Evolutionary conservation across 2,888 invertebrate species (phyloP), one percentile per base, ranked within the genome.

Genomic region (Napeogenes inachia): DNA sequence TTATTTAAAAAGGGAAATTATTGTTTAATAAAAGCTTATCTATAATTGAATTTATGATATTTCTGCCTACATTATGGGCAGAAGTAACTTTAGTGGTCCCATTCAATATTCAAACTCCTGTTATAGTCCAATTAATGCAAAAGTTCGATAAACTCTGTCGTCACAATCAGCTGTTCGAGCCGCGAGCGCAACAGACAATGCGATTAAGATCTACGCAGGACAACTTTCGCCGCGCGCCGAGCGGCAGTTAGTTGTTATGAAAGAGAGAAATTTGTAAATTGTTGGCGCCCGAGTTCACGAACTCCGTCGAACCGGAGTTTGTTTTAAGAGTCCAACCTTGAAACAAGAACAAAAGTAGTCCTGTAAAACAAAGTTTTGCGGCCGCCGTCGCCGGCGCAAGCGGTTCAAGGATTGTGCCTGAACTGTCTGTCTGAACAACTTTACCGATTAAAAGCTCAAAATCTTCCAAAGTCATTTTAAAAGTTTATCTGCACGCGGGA

Each of bases 321-420:
- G 91, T 91, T 91, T 91, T 91, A 91, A 91, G 91, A 91, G 91
- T 91, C 89, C 91, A 91, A 91, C 91, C 91, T 91, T 91, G 91
- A 91, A 91, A 91, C 91, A 91, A 91, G 91, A 91, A 91, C 90
- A 91, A 91, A 91, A 91, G 91, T 91, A 91, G 91, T 91, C 91
- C 91, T 91, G 91, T 91, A 90, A 91, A 91, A 91, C 91, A 91
- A 91, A 91, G 91, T 91, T 91, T 90, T 89, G 91, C 89, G 91
- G 90, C 90, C 85, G 91, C 87, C 91, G 91, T 88, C 91, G 89
- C 89, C 89, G 88, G 89, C 90, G 90, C 90, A 90, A 89, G 89
- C 90, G 87, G 91, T 91, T 91, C 91, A 91, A 91, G 91, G 91
- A 91, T 91, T 91, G 91, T 89, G 82, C 90, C 90, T 89, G 87